Evolutionary conservation across 2,113 vertebrate genomes (phyloP).

Genomic region (Phyllostomus discolor): DNA sequence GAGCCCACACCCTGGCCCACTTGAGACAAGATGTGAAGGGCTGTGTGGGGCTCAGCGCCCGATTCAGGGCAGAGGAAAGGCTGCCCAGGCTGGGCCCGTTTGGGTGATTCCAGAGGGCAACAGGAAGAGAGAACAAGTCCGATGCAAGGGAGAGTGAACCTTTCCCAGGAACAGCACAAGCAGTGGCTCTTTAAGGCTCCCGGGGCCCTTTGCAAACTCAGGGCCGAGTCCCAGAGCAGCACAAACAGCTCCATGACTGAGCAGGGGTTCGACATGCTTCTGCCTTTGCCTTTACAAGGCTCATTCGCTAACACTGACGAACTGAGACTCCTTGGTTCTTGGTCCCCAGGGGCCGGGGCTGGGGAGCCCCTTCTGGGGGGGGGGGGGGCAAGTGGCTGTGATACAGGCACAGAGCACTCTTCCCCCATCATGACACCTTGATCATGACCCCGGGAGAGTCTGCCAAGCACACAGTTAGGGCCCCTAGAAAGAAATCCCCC

Average conservation of each 20-base stretch:
- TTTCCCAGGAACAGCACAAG: background rate
- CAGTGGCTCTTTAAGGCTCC: no score
- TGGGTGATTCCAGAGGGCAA: background rate
- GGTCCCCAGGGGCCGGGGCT: background rate
- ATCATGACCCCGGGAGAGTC: background rate
- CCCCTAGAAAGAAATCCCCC: background rate
- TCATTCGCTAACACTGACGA: background rate
- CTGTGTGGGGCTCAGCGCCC: fast-evolving
- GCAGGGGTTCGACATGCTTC: no score
- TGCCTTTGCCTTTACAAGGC: background rate
- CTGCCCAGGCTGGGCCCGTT: background rate
- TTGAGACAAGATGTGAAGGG: background rate
- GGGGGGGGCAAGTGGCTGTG: background rate
- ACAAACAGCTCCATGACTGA: background rate
- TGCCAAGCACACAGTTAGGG: background rate
- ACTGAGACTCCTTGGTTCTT: background rate
- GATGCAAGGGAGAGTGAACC: background rate
- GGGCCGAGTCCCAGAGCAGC: background rate
- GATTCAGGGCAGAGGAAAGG: background rate
- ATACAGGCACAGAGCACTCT: background rate
- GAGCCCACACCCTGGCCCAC: background rate
- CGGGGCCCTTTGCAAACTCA: background rate
- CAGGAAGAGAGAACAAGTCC: background rate
- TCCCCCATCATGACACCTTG: fast-evolving
- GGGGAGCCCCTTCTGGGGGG: background rate